Evolutionary conservation across 1,140 invertebrate species (phyloP), one percentile per base, ranked within the genome.

Genomic region (Lordiphosa collinella): DNA sequence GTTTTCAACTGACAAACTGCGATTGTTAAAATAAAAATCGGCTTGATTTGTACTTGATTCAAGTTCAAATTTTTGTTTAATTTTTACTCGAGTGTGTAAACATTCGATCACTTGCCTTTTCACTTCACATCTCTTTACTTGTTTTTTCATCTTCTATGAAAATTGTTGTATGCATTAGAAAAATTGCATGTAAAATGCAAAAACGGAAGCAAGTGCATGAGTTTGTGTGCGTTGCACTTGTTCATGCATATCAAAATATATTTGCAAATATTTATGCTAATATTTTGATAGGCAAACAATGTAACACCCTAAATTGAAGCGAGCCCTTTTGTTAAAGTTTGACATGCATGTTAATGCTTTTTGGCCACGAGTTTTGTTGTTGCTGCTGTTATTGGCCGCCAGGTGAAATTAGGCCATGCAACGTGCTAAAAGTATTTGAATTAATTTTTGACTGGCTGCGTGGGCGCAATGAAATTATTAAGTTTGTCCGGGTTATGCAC

Each of bases 231-330:
- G 56, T 14, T 31, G 34, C 35, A 37, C 29, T 44, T 18, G 29
- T 32, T 50, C 38, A 40, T 37, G 55, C 55, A 60, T 64, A 64
- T 61, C 49, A 54, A 49, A 70, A 70, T 62, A 55, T 60, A 70
- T 59, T 48, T 54, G 41, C 57, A 57, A 67, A 80, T 76, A 66
- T 70, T 62, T 80, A 82, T 82, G 76, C 57, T 67, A 82, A 82
- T 80, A 76, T 80, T 67, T 54, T 80, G 56, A 51, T 51, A 57
- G 47, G 14, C 59, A 55, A 50, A 60, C 56, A 65, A 49, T 47
- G 62, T 34, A 54, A 50, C 31, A 36, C 34, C 34, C 36, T 54
- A 70, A 58, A 69, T 49, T 59, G 40, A 13, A 29, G 7, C 22
- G 31, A 10, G 16, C 4, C 22, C 10, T 32, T n/a, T n/a, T 50